Conservation (phyloP, 2,113 vertebrate species). For the Phocoena phocoena region DNA sequence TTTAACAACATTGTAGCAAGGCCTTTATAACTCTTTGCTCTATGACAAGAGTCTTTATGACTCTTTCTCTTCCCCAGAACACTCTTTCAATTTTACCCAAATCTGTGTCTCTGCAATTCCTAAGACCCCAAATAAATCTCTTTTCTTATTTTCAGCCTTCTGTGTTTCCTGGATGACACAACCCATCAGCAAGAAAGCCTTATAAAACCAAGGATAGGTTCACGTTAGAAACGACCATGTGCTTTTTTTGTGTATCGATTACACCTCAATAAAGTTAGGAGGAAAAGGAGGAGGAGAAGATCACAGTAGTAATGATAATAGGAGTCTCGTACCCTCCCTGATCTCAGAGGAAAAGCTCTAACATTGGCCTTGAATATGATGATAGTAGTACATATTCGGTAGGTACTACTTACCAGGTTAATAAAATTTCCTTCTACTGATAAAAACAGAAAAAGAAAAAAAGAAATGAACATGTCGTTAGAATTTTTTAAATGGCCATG, state of each 20-base stretch:
- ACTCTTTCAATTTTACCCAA: too few relatives aligned
- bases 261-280: not conserved
- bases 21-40: too few relatives aligned
- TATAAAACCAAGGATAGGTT: not conserved
- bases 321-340: not conserved
- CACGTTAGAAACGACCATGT: not conserved
- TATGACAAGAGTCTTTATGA: too few relatives aligned
- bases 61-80: too few relatives aligned
- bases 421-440: not conserved
- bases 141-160: not conserved
- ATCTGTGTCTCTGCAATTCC: not conserved
- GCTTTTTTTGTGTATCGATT: not conserved
- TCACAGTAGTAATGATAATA: not conserved
- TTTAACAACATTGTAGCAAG: too few relatives aligned
- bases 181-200: not conserved
- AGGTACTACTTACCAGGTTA: not conserved
- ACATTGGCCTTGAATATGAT: not conserved
- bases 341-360: not conserved
- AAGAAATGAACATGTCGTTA: not conserved
- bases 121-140: not conserved
- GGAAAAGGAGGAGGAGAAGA: not conserved
- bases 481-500: not conserved
- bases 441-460: not conserved
- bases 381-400: not conserved
- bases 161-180: not conserved